These are phyloP conservation scores for Mizuhopecten yessoensis DNA, from an alignment of 1,140 invertebrate species.

Conservation along the genomic window DNA sequence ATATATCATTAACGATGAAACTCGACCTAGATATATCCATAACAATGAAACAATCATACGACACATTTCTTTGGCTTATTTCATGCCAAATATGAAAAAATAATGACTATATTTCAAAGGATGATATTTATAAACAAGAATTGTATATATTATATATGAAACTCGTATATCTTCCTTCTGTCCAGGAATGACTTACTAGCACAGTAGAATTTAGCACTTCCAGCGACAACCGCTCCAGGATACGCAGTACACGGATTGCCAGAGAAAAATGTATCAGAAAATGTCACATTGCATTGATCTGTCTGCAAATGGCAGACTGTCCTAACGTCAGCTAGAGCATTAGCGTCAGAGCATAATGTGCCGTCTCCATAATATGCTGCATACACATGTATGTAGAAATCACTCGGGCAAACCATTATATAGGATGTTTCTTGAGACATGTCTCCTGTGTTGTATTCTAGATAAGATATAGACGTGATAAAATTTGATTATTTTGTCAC, in stretches of 20 bases:
- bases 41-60: too few relatives aligned
- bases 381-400: conserved; percentile 11
- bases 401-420: neutral
- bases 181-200: neutral
- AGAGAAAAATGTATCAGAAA: neutral
- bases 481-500: neutral
- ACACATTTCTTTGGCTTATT: too few relatives aligned
- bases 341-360: neutral
- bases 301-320: neutral
- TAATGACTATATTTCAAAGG: too few relatives aligned
- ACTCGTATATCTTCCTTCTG: too few relatives aligned
- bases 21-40: too few relatives aligned
- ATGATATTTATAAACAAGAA: neutral
- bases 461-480: neutral
- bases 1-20: too few relatives aligned
- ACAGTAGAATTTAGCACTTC: conserved; percentile 6
- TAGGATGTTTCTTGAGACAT: neutral
- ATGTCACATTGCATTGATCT: neutral
- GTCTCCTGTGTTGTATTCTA: neutral
- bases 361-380: neutral
- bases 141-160: neutral
- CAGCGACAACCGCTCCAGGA: neutral
- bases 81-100: neutral
- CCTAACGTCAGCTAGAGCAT: neutral
- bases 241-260: neutral